These are phyloP conservation scores for Tauraco erythrolophus DNA, from an alignment of 2,113 vertebrate genomes.

Conservation along the genomic window DNA sequence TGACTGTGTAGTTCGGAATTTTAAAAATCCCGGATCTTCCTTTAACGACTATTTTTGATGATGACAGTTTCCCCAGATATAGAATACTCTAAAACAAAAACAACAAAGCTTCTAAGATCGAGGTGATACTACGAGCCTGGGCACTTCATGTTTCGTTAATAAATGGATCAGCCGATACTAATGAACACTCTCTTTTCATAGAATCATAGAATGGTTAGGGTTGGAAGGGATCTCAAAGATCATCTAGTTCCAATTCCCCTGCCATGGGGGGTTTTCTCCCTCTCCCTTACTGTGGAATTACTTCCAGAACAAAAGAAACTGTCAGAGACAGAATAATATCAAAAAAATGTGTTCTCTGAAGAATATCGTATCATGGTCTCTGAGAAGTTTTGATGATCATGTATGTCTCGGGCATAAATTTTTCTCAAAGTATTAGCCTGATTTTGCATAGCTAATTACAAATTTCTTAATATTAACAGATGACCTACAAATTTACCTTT, in stretches of 20 bases:
- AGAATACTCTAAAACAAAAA: background rate
- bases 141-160: background rate
- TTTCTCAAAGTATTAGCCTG: background rate
- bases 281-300: background rate
- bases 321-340: background rate
- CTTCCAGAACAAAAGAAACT: background rate
- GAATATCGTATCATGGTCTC: background rate
- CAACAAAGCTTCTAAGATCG: background rate
- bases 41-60: background rate
- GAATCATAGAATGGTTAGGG: too few species aligned
- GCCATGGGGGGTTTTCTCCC: too few species aligned
- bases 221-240: too few species aligned
- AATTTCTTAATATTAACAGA: background rate
- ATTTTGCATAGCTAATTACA: background rate
- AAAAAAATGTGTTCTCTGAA: background rate
- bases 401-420: background rate
- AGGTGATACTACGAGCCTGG: background rate
- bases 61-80: background rate
- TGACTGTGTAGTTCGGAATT: background rate
- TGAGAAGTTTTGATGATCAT: background rate
- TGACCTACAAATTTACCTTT: background rate
- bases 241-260: too few species aligned
- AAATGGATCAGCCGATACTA: background rate
- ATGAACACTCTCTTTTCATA: background rate
- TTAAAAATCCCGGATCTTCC: background rate